Percentiles rank a stretch among this genome's conserved stretches.
phyloP scores from a whole-genome alignment of 2,113 vertebrate genomes.

The Pristiophorus japonicus region DNA sequence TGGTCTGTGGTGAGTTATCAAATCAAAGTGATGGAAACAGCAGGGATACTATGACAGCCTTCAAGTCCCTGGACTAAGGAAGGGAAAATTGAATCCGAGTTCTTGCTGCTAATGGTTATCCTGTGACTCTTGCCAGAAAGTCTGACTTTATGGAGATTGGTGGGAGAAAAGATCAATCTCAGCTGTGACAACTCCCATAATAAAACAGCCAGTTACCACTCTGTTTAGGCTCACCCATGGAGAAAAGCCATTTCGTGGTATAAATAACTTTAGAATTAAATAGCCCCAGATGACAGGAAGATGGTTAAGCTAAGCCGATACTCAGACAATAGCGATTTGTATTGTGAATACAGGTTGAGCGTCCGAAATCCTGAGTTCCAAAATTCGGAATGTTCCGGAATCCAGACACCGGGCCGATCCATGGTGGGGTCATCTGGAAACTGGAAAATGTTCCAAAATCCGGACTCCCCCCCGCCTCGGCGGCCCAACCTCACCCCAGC shows the following conservation, averaged over 20 bases:
- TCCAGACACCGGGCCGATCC: too few species aligned
- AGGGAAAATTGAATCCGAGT: neutral
- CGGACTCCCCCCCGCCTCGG: too few species aligned
- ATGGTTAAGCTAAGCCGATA: neutral
- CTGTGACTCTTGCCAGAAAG: too few species aligned
- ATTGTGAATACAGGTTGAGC: neutral
- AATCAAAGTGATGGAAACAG: neutral
- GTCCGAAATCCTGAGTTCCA: too few species aligned
- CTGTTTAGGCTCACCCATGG: neutral
- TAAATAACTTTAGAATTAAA: neutral
- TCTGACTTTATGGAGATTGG: neutral
- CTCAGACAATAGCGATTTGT: neutral
- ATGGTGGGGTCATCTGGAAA: too few species aligned
- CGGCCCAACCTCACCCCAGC: too few species aligned
- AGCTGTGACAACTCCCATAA: neutral
- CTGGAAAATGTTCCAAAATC: too few species aligned
- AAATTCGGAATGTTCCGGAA: too few species aligned
- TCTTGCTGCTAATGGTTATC: neutral
- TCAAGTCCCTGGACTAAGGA: neutral
- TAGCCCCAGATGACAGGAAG: neutral
- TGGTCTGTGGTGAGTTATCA: neutral
- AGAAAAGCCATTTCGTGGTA: neutral
- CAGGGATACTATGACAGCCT: neutral
- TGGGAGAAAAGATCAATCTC: neutral
- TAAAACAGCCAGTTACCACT: neutral